A percentile compares a stretch with the other conserved stretches of the same genome.
These are phyloP conservation scores for Sarcophaga peregrina DNA, from an alignment of 1,140 invertebrate genomes.

Conservation along the genomic window DNA sequence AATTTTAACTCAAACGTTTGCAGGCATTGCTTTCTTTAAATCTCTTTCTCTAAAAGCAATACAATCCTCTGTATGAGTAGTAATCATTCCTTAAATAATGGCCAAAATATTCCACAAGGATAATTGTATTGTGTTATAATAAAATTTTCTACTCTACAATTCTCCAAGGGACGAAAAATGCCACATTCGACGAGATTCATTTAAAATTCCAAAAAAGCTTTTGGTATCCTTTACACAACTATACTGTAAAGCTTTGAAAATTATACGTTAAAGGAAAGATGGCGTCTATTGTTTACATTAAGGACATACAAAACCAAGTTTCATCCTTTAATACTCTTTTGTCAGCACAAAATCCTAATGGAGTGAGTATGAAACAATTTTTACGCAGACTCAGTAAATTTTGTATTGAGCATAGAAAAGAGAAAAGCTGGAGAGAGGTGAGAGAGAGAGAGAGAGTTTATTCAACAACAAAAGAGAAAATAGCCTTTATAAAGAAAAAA, in stretches of 20 bases:
- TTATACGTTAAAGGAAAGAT: not conserved
- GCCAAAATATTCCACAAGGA: no score
- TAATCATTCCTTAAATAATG: no score
- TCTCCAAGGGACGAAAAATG: no score
- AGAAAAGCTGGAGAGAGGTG: not conserved
- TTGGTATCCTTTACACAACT: not conserved
- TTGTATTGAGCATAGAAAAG: not conserved
- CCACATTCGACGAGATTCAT: no score
- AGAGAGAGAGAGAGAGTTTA: not conserved
- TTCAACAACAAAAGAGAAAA: not conserved
- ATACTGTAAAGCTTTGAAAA: not conserved
- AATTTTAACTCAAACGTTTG: no score
- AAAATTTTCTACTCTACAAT: no score
- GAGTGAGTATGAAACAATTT: not conserved
- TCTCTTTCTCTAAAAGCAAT: no score
- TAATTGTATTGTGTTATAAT: no score
- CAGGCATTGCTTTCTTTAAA: no score
- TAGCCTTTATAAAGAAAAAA: not conserved
- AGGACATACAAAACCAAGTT: slow-evolving; percentile 4
- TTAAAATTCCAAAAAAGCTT: not conserved
- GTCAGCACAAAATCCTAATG: not conserved
- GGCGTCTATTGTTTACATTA: not conserved
- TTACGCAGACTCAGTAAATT: not conserved
- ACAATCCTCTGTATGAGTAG: no score
- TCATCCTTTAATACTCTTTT: not conserved